Evolutionary conservation across 2,797 vertebrate species (phyloP).

Genomic region (Clarias laeviceps): DNA sequence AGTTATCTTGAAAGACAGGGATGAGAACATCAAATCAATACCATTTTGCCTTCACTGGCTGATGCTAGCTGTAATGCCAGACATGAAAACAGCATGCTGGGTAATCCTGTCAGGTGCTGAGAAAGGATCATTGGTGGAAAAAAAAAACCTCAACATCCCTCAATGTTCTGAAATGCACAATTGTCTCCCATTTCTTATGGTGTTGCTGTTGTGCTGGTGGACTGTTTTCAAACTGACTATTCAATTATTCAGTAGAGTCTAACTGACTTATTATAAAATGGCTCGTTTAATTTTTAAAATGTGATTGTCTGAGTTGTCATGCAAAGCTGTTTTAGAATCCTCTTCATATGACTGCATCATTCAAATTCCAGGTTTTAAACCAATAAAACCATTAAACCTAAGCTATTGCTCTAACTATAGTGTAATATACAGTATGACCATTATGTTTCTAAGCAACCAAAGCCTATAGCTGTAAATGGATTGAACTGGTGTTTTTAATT

Average conservation of each 20-base stretch:
- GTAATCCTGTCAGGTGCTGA: not conserved
- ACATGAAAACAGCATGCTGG: slow-evolving; percentile 9
- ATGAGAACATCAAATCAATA: slow-evolving; percentile 4
- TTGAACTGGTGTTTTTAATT: no score
- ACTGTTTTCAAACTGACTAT: no score
- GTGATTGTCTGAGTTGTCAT: not conserved
- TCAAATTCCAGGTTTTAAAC: not conserved
- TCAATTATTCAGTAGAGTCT: not conserved
- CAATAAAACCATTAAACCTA: not conserved
- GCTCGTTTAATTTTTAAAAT: not conserved
- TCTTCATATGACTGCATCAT: not conserved
- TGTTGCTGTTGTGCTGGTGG: not conserved
- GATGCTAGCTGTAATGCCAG: not conserved
- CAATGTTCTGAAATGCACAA: not conserved
- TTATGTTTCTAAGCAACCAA: not conserved
- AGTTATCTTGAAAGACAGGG: not conserved
- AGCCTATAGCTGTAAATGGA: not conserved
- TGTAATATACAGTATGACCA: not conserved
- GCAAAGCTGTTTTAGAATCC: not conserved
- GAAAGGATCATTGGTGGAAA: not conserved
- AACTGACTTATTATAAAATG: not conserved
- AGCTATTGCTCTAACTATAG: not conserved
- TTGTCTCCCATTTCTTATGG: not conserved
- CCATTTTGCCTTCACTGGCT: not conserved
- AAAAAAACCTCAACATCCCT: not conserved